Base-by-base conservation (phyloP, 2,888 invertebrate genomes). In the Hydrotaea diabolus region DNA sequence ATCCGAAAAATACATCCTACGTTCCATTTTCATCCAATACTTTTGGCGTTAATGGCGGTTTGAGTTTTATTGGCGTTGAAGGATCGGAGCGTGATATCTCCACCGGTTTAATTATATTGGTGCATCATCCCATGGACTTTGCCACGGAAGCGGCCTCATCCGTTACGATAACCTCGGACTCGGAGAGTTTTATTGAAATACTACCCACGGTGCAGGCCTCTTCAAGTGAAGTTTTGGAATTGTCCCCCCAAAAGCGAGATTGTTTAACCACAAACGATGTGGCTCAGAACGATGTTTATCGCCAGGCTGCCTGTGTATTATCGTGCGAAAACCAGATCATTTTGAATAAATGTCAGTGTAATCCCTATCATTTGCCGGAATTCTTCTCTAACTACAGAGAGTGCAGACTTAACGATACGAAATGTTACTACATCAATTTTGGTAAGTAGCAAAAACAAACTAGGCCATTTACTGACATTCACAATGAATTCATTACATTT, bases 121-220 rank as follows among this genome's bases (percentile, higher is more conserved):
- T 92, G 0, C 92, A 92, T 87, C 92, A 92, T 88, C 92, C 92
- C 0, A 90, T 89, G 89, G 92, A 92, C 77, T 92, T 89, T 81
- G 89, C 91, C 7, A 92, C 91, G 0, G 92, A 92, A 64, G 86
- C 91, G 2, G 89, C 91, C 2, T 87, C 92, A 0, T 89, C 90
- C 0, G 91, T 92, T 0, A 90, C 91, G 1, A 90, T 92, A 9
- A 91, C 91, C 0, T 85, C 92, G 1, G 88, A 89, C 26, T 90
- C 90, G 5, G 92, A 92, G 80, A 92, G 91, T 77, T 92, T 92
- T 85, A 90, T 92, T 0, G 92, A 91, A 75, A 89, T 92, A 7
- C 89, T 90, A 17, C 92, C 92, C 17, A 92, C 91, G 0, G 91
- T 92, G 15, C 90, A 91, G 64, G 90, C 89, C 39, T 91, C 91